A percentile compares a stretch with the other conserved stretches of the same genome.
Evolutionary conservation across 2,113 vertebrate genomes (phyloP).

Genomic region (Myocastor coypus): DNA sequence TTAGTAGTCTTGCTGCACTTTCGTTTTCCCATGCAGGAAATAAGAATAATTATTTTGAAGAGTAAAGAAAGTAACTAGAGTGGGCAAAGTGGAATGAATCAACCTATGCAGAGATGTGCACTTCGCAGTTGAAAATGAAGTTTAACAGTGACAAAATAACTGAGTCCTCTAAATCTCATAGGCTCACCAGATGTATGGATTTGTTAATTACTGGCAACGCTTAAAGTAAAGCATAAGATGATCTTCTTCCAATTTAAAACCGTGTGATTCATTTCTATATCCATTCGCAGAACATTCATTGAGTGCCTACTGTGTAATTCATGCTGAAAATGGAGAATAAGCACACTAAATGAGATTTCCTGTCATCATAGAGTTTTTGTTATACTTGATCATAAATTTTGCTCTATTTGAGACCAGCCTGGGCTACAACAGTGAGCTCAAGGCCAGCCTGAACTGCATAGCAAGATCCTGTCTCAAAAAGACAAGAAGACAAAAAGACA

Average conservation of each 20-base stretch:
- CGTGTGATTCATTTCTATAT: neutral
- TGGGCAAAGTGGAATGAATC: neutral
- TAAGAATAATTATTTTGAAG: neutral
- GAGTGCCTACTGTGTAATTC: neutral
- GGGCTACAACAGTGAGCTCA: no score
- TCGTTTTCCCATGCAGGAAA: neutral
- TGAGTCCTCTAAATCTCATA: neutral
- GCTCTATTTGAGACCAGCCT: no score
- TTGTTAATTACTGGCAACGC: neutral
- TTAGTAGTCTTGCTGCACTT: neutral
- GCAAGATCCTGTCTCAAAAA: no score
- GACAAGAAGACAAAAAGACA: no score
- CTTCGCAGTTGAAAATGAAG: slow-evolving; percentile 10
- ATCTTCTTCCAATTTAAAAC: neutral
- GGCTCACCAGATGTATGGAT: no score
- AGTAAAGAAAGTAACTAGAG: neutral
- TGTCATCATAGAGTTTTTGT: neutral
- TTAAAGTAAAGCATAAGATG: neutral
- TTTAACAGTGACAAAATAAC: neutral
- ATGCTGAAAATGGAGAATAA: neutral
- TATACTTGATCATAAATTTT: slow-evolving; percentile 10
- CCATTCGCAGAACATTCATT: neutral
- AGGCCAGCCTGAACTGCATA: no score
- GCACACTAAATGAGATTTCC: neutral
- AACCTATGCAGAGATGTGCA: neutral